Evolutionary conservation across 23 tunicate species (phyloP), one percentile per base, ranked within the genome.

Genomic region (Trididemnum nubilum): DNA sequence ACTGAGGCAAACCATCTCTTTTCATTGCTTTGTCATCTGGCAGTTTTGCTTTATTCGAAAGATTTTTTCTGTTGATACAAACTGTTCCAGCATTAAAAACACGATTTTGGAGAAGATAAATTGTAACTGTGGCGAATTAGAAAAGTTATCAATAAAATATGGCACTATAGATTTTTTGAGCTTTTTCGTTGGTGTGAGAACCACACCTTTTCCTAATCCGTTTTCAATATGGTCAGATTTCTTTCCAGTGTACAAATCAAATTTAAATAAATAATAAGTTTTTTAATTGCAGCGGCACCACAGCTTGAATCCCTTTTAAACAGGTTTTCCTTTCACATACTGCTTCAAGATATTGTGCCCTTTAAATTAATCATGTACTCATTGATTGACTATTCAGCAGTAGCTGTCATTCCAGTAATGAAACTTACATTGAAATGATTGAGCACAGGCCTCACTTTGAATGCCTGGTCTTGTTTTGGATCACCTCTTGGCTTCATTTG

Each of bases 381-480:
- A 49, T 49, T 49, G 18, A 49, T 49, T 49, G 57, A 49, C 18
- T 49, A 18, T n/a, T n/a, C n/a, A n/a, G n/a, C n/a, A n/a, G n/a
- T n/a, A n/a, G n/a, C n/a, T n/a, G n/a, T n/a, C n/a, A n/a, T n/a
- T n/a, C n/a, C n/a, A n/a, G n/a, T n/a, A n/a, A n/a, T n/a, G n/a
- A n/a, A n/a, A n/a, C n/a, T n/a, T n/a, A 18, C 12, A 49, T 49
- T 49, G 57, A 49, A 49, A 18, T 49, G 57, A 12, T 64, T 23
- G 18, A 64, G 23, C 7, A 64, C 71, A 12, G 71, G 71, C 22
- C 71, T 64, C 15, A 64, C 71, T 64, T 64, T 64, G 71, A 12
- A 64, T 64, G 31, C 28, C 31, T 18, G 18, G 22, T 64, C 71
- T 12, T 64, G 22, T 7, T 64, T 27, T 64, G 71, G 71, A 23